Evolutionary conservation across 2,888 invertebrate genomes (phyloP).

Genomic region (Caenorhabditis doughertyi): DNA sequence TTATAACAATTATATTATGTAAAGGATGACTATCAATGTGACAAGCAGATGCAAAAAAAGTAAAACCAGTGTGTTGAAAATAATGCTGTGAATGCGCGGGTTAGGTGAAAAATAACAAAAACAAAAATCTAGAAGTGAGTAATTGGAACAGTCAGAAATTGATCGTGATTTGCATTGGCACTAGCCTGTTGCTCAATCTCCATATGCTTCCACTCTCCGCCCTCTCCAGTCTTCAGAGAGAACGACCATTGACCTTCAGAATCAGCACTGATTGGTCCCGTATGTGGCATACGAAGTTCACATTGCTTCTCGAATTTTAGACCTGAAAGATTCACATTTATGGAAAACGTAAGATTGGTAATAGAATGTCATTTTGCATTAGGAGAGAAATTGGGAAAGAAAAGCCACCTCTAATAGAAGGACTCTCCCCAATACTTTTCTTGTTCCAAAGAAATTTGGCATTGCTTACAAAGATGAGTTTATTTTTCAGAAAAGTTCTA

Average conservation of each 20-base stretch:
- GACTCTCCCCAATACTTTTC: too few relatives aligned
- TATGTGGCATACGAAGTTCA: constrained; percentile 91
- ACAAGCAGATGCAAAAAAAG: constrained; percentile 34
- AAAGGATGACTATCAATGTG: constrained; percentile 41
- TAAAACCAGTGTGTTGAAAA: constrained; percentile 33
- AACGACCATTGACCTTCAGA: constrained; percentile 84
- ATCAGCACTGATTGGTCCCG: constrained; percentile 75
- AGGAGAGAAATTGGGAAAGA: too few relatives aligned
- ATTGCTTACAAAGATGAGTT: too few relatives aligned
- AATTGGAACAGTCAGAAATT: constrained; percentile 72
- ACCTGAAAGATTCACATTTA: constrained; percentile 83
- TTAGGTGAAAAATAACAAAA: background rate
- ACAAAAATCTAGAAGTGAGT: constrained; percentile 66
- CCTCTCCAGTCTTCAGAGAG: constrained; percentile 84
- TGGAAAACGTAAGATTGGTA: too few relatives aligned
- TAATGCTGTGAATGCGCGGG: constrained; percentile 37
- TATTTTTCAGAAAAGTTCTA: too few relatives aligned
- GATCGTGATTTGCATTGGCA: constrained; percentile 61
- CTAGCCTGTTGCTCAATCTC: constrained; percentile 66
- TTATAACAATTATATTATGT: too few relatives aligned
- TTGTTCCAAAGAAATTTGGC: too few relatives aligned
- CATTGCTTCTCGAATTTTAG: constrained; percentile 92
- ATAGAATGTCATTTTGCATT: too few relatives aligned
- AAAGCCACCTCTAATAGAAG: too few relatives aligned
- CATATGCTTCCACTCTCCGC: constrained; percentile 76